Percentiles rank a stretch among this genome's conserved stretches.
Conservation (phyloP, 2,113 vertebrate genomes). For the Tyto alba region DNA sequence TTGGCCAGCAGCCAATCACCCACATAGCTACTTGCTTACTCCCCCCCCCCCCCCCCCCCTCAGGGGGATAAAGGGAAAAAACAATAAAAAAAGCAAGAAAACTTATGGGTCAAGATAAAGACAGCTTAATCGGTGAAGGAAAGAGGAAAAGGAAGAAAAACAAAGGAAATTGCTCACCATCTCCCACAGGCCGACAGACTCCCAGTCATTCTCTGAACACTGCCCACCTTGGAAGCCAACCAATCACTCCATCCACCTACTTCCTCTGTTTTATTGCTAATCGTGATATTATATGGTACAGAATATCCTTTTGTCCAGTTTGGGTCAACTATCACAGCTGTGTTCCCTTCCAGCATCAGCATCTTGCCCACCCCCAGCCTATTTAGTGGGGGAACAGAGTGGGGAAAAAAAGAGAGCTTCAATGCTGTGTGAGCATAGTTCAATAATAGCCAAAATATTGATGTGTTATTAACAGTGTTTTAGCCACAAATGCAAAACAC, state of each 20-base stretch:
- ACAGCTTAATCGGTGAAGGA: not conserved
- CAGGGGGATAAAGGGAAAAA: not conserved
- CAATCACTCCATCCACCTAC: accelerated
- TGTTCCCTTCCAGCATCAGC: not conserved
- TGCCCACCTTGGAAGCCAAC: not conserved
- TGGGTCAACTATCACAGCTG: not conserved
- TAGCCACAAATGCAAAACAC: too few relatives aligned
- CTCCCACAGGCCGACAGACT: not conserved
- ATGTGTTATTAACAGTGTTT: too few relatives aligned
- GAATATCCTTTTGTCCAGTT: not conserved
- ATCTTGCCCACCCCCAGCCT: not conserved
- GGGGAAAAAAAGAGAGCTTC: too few relatives aligned
- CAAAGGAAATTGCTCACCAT: not conserved
- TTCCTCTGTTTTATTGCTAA: not conserved
- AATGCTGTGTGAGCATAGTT: too few relatives aligned
- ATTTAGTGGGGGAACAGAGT: too few relatives aligned
- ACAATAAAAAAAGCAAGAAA: not conserved
- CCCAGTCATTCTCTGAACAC: not conserved
- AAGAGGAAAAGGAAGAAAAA: not conserved
- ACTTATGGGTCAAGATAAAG: not conserved
- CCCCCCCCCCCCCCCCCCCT: too few relatives aligned
- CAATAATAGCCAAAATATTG: too few relatives aligned
- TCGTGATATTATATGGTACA: not conserved
- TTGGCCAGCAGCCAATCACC: not conserved
- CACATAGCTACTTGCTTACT: not conserved